Evolutionary conservation across 2,888 invertebrate genomes (phyloP), one percentile per base, ranked within the genome.

Genomic region (Adelognathus sp.): DNA sequence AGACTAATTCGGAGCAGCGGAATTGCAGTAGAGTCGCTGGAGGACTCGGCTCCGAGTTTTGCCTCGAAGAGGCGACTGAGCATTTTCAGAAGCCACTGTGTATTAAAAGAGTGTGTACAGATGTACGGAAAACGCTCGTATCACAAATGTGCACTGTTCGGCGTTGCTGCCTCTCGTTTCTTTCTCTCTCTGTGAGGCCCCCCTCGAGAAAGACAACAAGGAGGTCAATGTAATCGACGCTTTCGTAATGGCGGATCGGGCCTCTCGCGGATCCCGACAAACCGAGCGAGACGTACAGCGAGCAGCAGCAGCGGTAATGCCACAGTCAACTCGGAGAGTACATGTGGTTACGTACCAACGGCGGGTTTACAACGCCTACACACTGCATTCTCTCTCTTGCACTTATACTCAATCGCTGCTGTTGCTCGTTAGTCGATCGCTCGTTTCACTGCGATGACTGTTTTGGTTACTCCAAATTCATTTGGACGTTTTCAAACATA

Each of bases 221-320:
- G 84, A 82, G 87, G 85, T 87, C 86, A 86, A 84, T 83, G 88
- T 87, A 88, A 89, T 86, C 83, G 85, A 82, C 78, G 82, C 84
- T 85, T 84, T 85, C 83, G 85, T 81, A 85, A 86, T 85, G 86
- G 84, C 85, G 80, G 79, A 78, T 60, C 74, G 61, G 64, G 24
- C 58, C 77, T 70, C 64, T 69, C 63, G 50, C 52, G 69, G 78
- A 67, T 67, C 56, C 56, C 58, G 46, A 36, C 66, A 31, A 60
- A 58, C 63, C 63, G 24, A 71, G 58, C 64, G 71, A 44, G 58
- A 69, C 77, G 21, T 46, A 36, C 61, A 36, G 36, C 71, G 61
- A 63, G 60, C 73, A 76, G n/a, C 69, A 79, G 67, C 50, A 52
- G 41, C 60, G 52, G 24, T 18, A 63, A 14, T 50, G 36, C 14